phyloP scores from a whole-genome alignment of 2,888 invertebrate species.

The Ptychoptera albimana region DNA sequence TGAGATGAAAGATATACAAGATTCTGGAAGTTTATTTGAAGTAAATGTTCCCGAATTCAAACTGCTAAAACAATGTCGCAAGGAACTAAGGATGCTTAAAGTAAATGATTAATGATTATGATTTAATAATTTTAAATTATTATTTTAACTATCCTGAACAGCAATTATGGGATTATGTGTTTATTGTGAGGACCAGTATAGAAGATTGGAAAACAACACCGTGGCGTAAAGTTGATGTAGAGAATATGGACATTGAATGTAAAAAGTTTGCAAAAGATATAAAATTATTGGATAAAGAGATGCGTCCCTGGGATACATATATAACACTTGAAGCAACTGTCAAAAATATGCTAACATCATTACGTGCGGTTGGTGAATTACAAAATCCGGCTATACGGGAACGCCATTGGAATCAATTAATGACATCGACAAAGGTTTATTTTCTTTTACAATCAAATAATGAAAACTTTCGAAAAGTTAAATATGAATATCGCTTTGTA shows the following conservation, averaged over 20 bases:
- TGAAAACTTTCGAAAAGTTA: not conserved
- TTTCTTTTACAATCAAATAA: not conserved
- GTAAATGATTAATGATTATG: conserved; percentile 27
- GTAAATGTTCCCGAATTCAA: conserved; percentile 92
- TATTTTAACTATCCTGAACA: conserved; percentile 28
- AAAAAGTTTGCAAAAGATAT: conserved; percentile 95
- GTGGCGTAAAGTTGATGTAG: conserved; percentile 93
- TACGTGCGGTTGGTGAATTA: conserved; percentile 86
- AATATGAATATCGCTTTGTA: not conserved
- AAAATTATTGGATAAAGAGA: conserved; percentile 83
- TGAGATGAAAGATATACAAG: conserved; percentile 73
- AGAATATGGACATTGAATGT: conserved; percentile 97
- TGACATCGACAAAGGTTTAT: conserved; percentile 84
- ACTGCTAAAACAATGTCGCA: conserved; percentile 76
- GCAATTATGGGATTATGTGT: conserved; percentile 92
- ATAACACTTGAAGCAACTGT: conserved; percentile 76
- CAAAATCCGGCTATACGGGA: conserved; percentile 94
- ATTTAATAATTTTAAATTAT: not conserved
- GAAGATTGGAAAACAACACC: conserved; percentile 96
- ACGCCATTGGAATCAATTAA: conserved; percentile 92
- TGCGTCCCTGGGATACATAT: conserved; percentile 88
- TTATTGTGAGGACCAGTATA: conserved; percentile 77
- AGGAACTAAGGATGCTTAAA: conserved; percentile 76
- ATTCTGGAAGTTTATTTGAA: conserved; percentile 86
- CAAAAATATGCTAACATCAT: conserved; percentile 89